Conservation (phyloP, 2,797 vertebrate species). For the Clarias platycephalus region DNA sequence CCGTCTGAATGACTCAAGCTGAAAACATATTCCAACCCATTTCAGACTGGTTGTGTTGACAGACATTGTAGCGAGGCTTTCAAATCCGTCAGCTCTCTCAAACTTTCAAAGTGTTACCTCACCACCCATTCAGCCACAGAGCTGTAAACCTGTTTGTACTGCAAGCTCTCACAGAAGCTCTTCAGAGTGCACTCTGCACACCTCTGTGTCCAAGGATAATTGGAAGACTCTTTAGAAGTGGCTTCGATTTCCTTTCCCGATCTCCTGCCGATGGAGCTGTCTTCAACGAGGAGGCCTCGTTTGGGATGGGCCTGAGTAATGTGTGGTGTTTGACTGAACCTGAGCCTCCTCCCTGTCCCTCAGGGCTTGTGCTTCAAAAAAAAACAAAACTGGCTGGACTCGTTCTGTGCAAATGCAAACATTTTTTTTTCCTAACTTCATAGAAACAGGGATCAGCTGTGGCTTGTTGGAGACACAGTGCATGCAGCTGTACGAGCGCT, state of each 20-base stretch:
- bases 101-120: neutral
- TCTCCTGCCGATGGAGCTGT: conserved; percentile 18
- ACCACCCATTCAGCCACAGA: neutral
- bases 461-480: neutral
- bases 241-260: conserved; percentile 28
- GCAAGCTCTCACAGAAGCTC: neutral
- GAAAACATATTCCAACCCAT: conserved; percentile 34
- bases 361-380: conserved; percentile 48
- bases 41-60: conserved; percentile 4
- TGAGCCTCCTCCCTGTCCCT: conserved; percentile 58
- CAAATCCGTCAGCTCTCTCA: conserved; percentile 7
- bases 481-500: neutral
- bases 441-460: conserved; percentile 29
- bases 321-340: conserved; percentile 40
- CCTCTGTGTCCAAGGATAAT: neutral
- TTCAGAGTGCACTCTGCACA: neutral
- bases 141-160: conserved; percentile 21
- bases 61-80: conserved; percentile 19
- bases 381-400: conserved; percentile 70
- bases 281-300: neutral
- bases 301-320: conserved; percentile 39
- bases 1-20: conserved; percentile 34
- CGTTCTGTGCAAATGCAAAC: conserved; percentile 55
- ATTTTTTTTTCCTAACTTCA: neutral
- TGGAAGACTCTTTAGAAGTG: conserved; percentile 5